Conservation (phyloP, 2,888 invertebrate genomes). For the Tachystola acroxantha region DNA sequence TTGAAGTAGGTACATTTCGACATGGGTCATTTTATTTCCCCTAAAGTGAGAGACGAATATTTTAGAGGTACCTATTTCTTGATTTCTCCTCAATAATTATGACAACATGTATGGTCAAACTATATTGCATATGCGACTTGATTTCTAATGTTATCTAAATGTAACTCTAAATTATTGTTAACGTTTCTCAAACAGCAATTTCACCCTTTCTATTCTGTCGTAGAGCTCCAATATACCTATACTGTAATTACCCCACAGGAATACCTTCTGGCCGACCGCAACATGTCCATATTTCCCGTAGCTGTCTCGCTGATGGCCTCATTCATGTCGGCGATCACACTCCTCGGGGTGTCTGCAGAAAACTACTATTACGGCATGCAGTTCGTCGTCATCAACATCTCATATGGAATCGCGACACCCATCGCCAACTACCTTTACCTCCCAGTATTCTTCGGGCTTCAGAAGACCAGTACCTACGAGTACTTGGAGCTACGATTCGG, state of each 20-base stretch:
- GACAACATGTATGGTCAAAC: too few species aligned
- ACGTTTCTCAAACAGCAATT: too few species aligned
- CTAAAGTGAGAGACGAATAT: too few species aligned
- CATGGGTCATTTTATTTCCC: too few species aligned
- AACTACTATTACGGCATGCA: constrained; percentile 90
- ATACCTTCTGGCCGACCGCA: constrained; percentile 89
- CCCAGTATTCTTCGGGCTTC: constrained; percentile 90
- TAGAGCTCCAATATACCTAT: too few species aligned
- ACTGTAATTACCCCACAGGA: constrained; percentile 74
- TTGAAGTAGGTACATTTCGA: too few species aligned
- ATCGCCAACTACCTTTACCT: constrained; percentile 87
- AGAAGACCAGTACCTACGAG: constrained; percentile 94
- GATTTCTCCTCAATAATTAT: too few species aligned
- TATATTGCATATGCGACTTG: too few species aligned
- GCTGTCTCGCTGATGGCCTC: constrained; percentile 95
- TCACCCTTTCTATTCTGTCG: too few species aligned
- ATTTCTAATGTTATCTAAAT: too few species aligned
- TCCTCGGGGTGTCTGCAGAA: constrained; percentile 93
- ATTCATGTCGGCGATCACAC: constrained; percentile 93
- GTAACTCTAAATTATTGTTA: too few species aligned
- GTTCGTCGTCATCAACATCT: constrained; percentile 87
- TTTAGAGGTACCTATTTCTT: too few species aligned
- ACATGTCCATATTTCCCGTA: constrained; percentile 88
- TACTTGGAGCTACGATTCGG: constrained; percentile 94
- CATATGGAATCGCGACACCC: constrained; percentile 86